Evolutionary conservation across 2,797 vertebrate species (phyloP), one percentile per base, ranked within the genome.

Genomic region (Pygocentrus nattereri): DNA sequence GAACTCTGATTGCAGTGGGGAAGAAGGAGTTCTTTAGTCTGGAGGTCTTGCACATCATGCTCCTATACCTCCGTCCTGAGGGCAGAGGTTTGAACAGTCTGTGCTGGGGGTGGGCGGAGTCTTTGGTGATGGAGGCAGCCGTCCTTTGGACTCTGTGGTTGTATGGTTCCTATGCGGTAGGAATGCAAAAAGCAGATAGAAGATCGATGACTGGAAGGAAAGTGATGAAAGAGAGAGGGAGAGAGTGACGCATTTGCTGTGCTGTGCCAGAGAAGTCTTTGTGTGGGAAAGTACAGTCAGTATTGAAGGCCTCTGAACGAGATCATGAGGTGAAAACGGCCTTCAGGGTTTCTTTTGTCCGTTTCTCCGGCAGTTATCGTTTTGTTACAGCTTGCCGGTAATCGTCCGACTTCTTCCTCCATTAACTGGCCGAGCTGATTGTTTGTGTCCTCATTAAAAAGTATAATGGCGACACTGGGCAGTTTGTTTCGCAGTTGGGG

Each of bases 371-470:
- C 67, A 50, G 74, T 85, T 83, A 5, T 87, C 80, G 88, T 86
- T 89, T 84, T 86, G 85, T 85, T 86, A 80, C 84, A 82, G 81
- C 13, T 59, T 88, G 86, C 87, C 83, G 82, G 84, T 89, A 90
- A 89, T 89, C 68, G 84, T 86, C 89, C 89, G 90, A 91, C 89
- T 86, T 77, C 41, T 74, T 72, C 82, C 76, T 76, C 59, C 16
- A 30, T 82, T 80, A 87, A 89, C 90, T 85, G 83, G 80, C 74
- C 44, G 78, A 72, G 84, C 84, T 68, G 84, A 90, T n/a, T 78
- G 87, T 89, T 87, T 90, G 83, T 86, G 86, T 82, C 88, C 92
- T 94, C 92, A 92, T 94, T 93, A 93, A 88, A 75, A 58, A 47
- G 58, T 71, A 78, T 82, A 71, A 80, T 82, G 80, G 87, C 79